Conservation (phyloP, 2,888 invertebrate genomes). For the Lamproptera curius region DNA sequence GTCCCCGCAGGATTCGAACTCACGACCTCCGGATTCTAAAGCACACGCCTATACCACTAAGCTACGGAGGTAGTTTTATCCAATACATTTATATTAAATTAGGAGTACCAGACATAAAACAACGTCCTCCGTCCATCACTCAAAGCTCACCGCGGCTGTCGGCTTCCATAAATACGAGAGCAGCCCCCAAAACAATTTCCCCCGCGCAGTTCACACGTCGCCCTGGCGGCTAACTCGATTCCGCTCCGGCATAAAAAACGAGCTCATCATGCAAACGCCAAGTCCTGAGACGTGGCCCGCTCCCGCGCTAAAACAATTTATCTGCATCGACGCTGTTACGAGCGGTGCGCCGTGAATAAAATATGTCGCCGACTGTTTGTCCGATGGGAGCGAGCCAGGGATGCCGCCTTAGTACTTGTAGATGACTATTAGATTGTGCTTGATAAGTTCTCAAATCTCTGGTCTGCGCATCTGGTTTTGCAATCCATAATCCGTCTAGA, state of each 20-base stretch:
- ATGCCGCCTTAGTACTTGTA: too few relatives aligned
- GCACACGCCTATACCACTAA: too few relatives aligned
- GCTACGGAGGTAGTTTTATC: too few relatives aligned
- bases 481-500: too few relatives aligned
- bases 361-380: slow-evolving; percentile 75
- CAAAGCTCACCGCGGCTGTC: slow-evolving; percentile 60
- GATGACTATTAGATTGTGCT: too few relatives aligned
- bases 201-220: slow-evolving; percentile 61
- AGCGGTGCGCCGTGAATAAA: slow-evolving; percentile 72
- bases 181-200: slow-evolving; percentile 71
- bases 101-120: too few relatives aligned
- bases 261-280: slow-evolving; percentile 78
- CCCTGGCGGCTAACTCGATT: slow-evolving; percentile 72
- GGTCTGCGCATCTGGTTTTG: too few relatives aligned
- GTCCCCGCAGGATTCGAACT: too few relatives aligned
- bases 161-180: slow-evolving; percentile 75
- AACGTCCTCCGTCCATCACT: slow-evolving; percentile 64
- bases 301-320: slow-evolving; percentile 76
- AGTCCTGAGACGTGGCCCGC: slow-evolving; percentile 67
- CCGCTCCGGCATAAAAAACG: slow-evolving; percentile 77
- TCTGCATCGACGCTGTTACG: slow-evolving; percentile 78
- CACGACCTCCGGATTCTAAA: too few relatives aligned
- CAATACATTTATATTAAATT: too few relatives aligned
- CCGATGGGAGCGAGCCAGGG: slow-evolving; percentile 45
- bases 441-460: too few relatives aligned